Base-by-base conservation (phyloP, 2,113 vertebrate genomes). In the Ceuthmochares aereus region DNA sequence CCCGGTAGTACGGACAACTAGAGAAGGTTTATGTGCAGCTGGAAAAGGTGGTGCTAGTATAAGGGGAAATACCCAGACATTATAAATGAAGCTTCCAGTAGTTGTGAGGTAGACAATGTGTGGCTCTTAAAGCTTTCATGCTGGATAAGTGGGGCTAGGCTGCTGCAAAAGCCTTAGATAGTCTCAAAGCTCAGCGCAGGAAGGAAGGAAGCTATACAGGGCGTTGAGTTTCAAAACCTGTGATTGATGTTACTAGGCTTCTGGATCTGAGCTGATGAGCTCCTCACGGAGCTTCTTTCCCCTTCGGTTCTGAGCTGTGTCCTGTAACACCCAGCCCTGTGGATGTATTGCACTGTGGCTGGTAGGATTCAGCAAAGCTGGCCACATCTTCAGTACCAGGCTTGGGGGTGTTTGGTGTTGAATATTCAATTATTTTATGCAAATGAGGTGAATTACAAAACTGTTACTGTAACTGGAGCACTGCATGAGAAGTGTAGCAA, bases 381-480 rank as follows among this genome's bases (percentile, higher is more conserved):
- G 55, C 47, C 73, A 66, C 68, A 95, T 52, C 55, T 84, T 49
- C 47, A 78, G 18, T 64, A 59, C 8, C 14, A 64, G 73, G 64
- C 84, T 56, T 81, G 49, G 80, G 86, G 80, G 34, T 81, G 60
- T 95, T 94, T 91, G 64, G 73, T 75, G 64, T 21, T 92, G 76
- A 92, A 82, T 89, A 93, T 81, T 74, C 64, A 84, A 64, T 72
- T 84, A 84, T 40, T 75, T 93, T 84, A 91, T 49, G 66, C 22
- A 79, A 85, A 95, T 10, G 13, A 87, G 21, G 43, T 52, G 84
- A 81, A 74, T 88, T 91, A 63, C 36, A 27, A 69, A 89, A 90
- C 49, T 22, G 45, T 63, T 91, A 56, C 10, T 56, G 47, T 52
- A 70, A 36, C 52, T 16, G 32, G 37, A 93, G 52, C 7, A 25